Evolutionary conservation across 2,113 vertebrate species (phyloP).

Genomic region (Microcebus ravelobensis): DNA sequence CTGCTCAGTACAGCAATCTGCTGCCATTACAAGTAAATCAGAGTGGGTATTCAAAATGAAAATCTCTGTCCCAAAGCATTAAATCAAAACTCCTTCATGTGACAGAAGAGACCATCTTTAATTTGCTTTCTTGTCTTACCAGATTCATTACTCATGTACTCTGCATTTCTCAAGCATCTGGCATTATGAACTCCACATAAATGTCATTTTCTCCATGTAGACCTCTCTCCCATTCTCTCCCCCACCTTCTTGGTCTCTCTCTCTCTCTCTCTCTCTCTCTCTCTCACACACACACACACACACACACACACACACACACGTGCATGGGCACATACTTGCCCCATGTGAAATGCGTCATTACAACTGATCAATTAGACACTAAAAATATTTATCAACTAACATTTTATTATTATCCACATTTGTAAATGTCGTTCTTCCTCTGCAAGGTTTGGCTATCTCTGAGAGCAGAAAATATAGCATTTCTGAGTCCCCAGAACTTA

Average conservation of each 20-base stretch:
- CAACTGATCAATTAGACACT: background rate
- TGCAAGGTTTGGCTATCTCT: background rate
- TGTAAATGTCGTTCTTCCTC: background rate
- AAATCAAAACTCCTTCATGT: background rate
- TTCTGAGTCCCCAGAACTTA: background rate
- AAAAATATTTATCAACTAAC: background rate
- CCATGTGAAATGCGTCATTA: background rate
- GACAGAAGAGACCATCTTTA: background rate
- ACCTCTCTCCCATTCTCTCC: background rate
- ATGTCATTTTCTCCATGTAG: background rate
- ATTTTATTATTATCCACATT: background rate
- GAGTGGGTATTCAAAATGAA: background rate
- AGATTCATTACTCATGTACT: background rate
- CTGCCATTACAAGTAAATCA: background rate
- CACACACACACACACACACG: background rate
- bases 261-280: background rate
- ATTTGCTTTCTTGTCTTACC: background rate
- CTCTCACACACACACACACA: background rate
- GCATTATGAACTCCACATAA: background rate
- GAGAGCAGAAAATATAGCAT: background rate
- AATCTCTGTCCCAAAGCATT: background rate
- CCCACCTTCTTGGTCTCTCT: too few relatives aligned
- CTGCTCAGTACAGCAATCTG: background rate
- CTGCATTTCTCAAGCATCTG: background rate
- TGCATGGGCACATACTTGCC: background rate